Base-by-base conservation (phyloP, 2,888 invertebrate species). In the Spilarctia lutea region DNA sequence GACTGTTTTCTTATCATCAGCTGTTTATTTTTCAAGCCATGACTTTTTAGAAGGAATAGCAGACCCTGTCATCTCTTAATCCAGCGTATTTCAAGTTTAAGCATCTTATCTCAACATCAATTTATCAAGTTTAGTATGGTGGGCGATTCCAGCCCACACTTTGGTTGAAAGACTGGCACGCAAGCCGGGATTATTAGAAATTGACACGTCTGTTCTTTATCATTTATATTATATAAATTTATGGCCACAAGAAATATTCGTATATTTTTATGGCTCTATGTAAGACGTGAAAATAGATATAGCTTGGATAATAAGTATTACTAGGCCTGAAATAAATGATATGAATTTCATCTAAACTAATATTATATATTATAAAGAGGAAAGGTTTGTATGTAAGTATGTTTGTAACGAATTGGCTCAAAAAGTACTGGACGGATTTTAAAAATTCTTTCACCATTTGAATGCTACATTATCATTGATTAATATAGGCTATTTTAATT, bases 61-160 rank as follows among this genome's bases (percentile, higher is more conserved):
- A 63, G 63, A 30, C 18, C 13, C 63, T 63, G 63, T 30, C 39
- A 67, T 67, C 39, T 42, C n/a, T 42, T 42, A 67, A 67, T 67
- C 27, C 35, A 13, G 3, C 72, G 18, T 1, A 66, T 13, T 48
- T 33, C 66, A 48, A 30, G 30, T 45, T 24, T 45, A 27, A 48
- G 68, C 30, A 48, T 48, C 66, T 67, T 67, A 67, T 67, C 66
- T 27, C 18, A 63, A 30, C 30, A 42, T 42, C 35, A 13, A 67
- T 67, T 67, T 42, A 67, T 39, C n/a, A 67, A 67, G 42, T 39
- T n/a, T n/a, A n/a, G 66, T 16, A 66, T 66, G 6, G 66, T 67
- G 66, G 66, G 66, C 24, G 66, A 18, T 35, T n/a, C 18, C 66
- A 24, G 8, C 66, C 66, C 66, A 67, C 66, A 67, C 66, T 67